These are phyloP conservation scores for Rhinoraja longicauda DNA, from an alignment of 2,797 vertebrate species.

Conservation along the genomic window DNA sequence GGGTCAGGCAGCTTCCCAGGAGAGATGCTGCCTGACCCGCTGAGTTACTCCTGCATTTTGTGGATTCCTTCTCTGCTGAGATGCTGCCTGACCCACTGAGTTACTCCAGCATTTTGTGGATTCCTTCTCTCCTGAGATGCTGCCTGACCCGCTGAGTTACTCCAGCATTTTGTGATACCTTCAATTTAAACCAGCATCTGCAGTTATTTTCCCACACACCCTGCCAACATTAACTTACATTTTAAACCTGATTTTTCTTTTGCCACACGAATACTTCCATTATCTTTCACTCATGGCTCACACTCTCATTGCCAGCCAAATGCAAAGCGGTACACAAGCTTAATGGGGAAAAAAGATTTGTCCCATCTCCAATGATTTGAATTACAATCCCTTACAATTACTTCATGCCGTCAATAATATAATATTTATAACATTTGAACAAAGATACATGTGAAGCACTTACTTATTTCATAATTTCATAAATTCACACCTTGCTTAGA, in stretches of 20 bases:
- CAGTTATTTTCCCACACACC: too few relatives aligned
- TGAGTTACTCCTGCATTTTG: too few relatives aligned
- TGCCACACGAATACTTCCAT: neutral
- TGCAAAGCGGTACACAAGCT: neutral
- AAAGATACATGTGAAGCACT: neutral
- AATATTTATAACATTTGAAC: conserved; percentile 1
- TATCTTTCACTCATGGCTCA: neutral
- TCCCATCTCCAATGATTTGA: conserved; percentile 16
- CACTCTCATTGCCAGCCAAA: neutral
- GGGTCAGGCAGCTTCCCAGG: too few relatives aligned
- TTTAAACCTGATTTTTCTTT: neutral
- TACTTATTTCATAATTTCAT: neutral
- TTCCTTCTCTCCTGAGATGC: too few relatives aligned
- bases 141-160: too few relatives aligned
- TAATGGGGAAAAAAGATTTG: neutral
- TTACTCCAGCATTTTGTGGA: too few relatives aligned
- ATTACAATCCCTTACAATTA: neutral
- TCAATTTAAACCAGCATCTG: too few relatives aligned
- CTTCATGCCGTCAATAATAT: neutral
- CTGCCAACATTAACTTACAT: too few relatives aligned
- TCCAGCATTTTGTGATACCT: too few relatives aligned
- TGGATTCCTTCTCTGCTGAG: too few relatives aligned
- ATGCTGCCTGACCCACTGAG: too few relatives aligned
- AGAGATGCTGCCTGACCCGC: too few relatives aligned
- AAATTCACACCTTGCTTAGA: neutral